Conservation (phyloP, 1,140 invertebrate species). For the Macrotrachela quadricornifera region DNA sequence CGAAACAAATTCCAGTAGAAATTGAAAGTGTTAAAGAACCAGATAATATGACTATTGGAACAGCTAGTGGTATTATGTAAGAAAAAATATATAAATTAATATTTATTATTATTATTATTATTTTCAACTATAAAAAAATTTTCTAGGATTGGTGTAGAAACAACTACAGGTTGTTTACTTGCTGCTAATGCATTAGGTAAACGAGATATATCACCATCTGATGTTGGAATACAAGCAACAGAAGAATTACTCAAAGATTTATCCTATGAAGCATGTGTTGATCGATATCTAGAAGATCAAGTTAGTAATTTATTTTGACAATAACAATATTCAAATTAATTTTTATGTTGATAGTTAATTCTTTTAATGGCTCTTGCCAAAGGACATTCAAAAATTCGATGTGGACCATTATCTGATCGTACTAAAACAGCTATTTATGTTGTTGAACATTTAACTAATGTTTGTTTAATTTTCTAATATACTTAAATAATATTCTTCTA, state of each 20-base stretch:
- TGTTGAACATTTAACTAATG: constrained; percentile 31
- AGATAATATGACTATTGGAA: constrained; percentile 39
- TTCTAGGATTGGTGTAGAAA: constrained; percentile 40
- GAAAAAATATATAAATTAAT: too few relatives aligned
- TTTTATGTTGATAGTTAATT: constrained; percentile 34
- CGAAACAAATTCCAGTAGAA: constrained; percentile 32
- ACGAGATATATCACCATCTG: constrained; percentile 31
- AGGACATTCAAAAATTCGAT: constrained; percentile 43
- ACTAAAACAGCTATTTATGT: constrained; percentile 63
- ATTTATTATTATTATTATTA: too few relatives aligned
- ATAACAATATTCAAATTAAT: too few relatives aligned
- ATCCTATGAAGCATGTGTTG: constrained; percentile 46
- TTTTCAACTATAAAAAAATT: too few relatives aligned
- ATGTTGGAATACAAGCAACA: constrained; percentile 20
- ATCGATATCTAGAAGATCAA: constrained; percentile 48
- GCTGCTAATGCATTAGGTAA: constrained; percentile 46
- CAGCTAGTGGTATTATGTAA: constrained; percentile 48
- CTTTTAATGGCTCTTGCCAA: constrained; percentile 62
- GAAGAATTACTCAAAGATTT: constrained; percentile 24
- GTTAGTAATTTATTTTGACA: too few relatives aligned
- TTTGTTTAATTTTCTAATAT: background rate
- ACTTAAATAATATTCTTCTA: too few relatives aligned
- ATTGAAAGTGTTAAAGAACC: constrained; percentile 49
- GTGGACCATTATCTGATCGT: constrained; percentile 48
- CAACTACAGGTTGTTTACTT: constrained; percentile 43